Conservation (phyloP, 2,797 vertebrate genomes). For the Lagocephalus sceleratus region DNA sequence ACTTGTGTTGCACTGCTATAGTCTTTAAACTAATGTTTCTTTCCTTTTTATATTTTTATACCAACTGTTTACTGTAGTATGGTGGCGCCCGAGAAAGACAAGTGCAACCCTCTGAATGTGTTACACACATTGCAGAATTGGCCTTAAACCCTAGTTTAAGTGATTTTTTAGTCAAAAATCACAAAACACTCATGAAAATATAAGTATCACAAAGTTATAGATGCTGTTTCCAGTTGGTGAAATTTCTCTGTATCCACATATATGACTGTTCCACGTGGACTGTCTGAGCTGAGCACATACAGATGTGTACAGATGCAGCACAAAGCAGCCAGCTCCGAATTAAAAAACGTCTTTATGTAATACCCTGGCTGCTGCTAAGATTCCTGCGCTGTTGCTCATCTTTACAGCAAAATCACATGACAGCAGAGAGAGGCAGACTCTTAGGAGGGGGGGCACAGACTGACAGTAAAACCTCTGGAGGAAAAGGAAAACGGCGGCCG, state of each 20-base stretch:
- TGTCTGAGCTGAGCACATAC: not conserved
- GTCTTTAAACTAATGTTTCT: no score
- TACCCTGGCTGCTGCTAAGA: conserved; percentile 58
- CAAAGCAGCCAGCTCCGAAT: not conserved
- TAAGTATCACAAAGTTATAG: not conserved
- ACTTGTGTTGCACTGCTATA: no score
- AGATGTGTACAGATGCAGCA: not conserved
- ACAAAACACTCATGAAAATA: not conserved
- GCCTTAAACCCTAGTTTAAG: no score
- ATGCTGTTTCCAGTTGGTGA: no score
- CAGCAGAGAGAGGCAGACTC: conserved; percentile 2
- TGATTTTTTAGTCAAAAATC: no score
- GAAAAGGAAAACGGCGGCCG: not conserved
- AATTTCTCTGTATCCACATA: not conserved
- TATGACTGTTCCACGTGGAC: not conserved
- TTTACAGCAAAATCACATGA: conserved; percentile 59
- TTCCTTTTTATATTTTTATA: no score
- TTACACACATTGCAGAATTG: no score
- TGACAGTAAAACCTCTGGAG: no score
- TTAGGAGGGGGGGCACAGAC: no score
- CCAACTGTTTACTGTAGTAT: no score
- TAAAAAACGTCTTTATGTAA: conserved; percentile 60
- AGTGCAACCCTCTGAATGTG: no score
- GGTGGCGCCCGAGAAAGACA: no score
- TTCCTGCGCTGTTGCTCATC: conserved; percentile 71